phyloP scores from a whole-genome alignment of 1,140 invertebrate genomes.

The Drosophila persimilis region DNA sequence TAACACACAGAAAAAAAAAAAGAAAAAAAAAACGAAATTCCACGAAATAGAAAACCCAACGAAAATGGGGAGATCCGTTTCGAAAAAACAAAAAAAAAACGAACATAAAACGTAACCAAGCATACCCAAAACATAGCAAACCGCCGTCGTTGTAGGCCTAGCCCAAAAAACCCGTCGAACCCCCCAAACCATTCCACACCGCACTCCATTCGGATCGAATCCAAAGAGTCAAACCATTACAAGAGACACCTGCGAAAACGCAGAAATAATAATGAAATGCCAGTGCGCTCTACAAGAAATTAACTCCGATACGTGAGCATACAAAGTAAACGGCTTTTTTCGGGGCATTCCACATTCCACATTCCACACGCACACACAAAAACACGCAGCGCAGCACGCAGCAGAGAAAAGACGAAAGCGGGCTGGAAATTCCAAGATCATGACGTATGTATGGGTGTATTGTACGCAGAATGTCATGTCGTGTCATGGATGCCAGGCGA shows the following conservation, averaged over 20 bases:
- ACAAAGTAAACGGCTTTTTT: slow-evolving; percentile 55
- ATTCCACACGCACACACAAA: slow-evolving; percentile 4
- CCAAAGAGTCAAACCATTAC: slow-evolving; percentile 51
- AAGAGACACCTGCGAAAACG: slow-evolving; percentile 67
- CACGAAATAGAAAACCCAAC: slow-evolving; percentile 34
- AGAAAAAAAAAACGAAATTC: slow-evolving; percentile 21
- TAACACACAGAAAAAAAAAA: slow-evolving; percentile 41
- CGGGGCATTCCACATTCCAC: slow-evolving; percentile 46
- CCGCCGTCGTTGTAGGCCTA: slow-evolving; percentile 13
- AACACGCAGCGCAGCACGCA: neutral
- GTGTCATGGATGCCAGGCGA: too few species aligned
- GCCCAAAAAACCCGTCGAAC: slow-evolving; percentile 17
- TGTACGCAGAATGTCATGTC: too few species aligned
- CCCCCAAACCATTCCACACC: slow-evolving; percentile 25
- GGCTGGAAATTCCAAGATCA: slow-evolving; percentile 47
- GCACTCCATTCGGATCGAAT: slow-evolving; percentile 6
- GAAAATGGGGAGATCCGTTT: slow-evolving; percentile 22
- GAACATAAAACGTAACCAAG: slow-evolving; percentile 56
- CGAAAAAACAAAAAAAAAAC: slow-evolving; percentile 24
- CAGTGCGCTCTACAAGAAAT: slow-evolving; percentile 66
- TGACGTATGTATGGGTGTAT: slow-evolving; percentile 13
- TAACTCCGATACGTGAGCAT: slow-evolving; percentile 68
- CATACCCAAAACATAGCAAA: slow-evolving; percentile 35
- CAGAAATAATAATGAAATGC: slow-evolving; percentile 60
- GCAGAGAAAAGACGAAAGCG: slow-evolving; percentile 13